These are phyloP conservation scores for Nesidiocoris tenuis DNA, from an alignment of 2,888 invertebrate species.

Conservation along the genomic window DNA sequence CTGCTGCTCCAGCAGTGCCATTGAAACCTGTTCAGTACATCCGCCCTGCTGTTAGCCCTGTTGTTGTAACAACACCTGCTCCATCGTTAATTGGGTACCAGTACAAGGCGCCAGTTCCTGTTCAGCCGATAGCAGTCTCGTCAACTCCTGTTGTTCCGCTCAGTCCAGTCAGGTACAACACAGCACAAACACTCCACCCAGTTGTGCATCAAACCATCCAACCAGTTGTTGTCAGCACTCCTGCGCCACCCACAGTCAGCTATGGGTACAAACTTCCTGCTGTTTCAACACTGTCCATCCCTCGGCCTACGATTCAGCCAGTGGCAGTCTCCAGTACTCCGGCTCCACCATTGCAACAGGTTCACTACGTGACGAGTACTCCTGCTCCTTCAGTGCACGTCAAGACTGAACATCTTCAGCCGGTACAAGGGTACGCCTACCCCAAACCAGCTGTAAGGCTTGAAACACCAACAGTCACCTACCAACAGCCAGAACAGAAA, in stretches of 20 bases:
- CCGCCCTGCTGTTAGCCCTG: slow-evolving; percentile 45
- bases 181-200: slow-evolving; percentile 42
- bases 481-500: slow-evolving; percentile 15
- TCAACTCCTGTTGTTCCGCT: slow-evolving; percentile 43
- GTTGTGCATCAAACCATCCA: slow-evolving; percentile 44
- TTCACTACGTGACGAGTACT: slow-evolving; percentile 24
- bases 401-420: slow-evolving; percentile 39
- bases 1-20: slow-evolving; percentile 36
- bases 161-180: slow-evolving; percentile 48
- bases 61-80: slow-evolving; percentile 45
- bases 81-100: slow-evolving; percentile 36
- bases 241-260: slow-evolving; percentile 42
- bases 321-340: slow-evolving; percentile 45
- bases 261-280: slow-evolving; percentile 41
- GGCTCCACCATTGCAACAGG: slow-evolving; percentile 43
- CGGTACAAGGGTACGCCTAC: slow-evolving; percentile 38
- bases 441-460: slow-evolving; percentile 4
- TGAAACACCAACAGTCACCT: slow-evolving; percentile 17
- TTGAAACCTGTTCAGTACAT: slow-evolving; percentile 40
- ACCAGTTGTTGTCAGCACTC: slow-evolving; percentile 39
- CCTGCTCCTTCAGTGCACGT: slow-evolving; percentile 35
- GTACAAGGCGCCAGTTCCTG: slow-evolving; percentile 14
- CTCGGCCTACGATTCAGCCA: slow-evolving; percentile 28
- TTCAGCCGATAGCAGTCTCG: slow-evolving; percentile 39
- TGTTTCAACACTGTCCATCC: slow-evolving; percentile 19